A percentile compares a stretch with the other conserved stretches of the same genome.
phyloP scores from a whole-genome alignment of 1,140 invertebrate genomes.

The Calosoma granatense region DNA sequence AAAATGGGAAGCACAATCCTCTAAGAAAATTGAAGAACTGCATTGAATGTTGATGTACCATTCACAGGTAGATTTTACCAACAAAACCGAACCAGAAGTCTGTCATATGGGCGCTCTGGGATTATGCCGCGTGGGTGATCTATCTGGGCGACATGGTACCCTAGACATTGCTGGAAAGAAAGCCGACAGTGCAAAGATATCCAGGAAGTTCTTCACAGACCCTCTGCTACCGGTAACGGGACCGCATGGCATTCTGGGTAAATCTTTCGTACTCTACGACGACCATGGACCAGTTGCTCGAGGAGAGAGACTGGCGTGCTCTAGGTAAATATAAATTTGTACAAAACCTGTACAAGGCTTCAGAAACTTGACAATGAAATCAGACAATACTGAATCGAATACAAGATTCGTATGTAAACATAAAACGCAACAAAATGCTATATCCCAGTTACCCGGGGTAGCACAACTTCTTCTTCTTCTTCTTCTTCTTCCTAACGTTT shows the following conservation, averaged over 20 bases:
- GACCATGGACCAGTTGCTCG: conserved; percentile 76
- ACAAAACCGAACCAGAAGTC: conserved; percentile 31
- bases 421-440: no score
- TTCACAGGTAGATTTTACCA: conserved; percentile 37
- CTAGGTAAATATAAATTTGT: conserved; percentile 65
- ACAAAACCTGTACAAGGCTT: no score
- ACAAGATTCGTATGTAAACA: no score
- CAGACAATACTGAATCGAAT: no score
- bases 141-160: conserved; percentile 55
- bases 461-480: no score
- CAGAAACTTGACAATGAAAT: no score
- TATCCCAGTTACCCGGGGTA: no score
- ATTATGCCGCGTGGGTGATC: conserved; percentile 54
- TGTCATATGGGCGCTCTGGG: conserved; percentile 44
- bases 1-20: no score
- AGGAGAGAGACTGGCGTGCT: conserved; percentile 79
- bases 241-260: conserved; percentile 60
- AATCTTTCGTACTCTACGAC: conserved; percentile 81
- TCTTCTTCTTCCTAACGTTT: no score
- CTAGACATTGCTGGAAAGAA: conserved; percentile 66
- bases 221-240: conserved; percentile 66
- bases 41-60: no score
- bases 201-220: conserved; percentile 72
- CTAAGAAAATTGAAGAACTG: no score
- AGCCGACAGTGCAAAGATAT: conserved; percentile 46